phyloP scores from a whole-genome alignment of 2,888 invertebrate species.

The Coecobrya sp. region DNA sequence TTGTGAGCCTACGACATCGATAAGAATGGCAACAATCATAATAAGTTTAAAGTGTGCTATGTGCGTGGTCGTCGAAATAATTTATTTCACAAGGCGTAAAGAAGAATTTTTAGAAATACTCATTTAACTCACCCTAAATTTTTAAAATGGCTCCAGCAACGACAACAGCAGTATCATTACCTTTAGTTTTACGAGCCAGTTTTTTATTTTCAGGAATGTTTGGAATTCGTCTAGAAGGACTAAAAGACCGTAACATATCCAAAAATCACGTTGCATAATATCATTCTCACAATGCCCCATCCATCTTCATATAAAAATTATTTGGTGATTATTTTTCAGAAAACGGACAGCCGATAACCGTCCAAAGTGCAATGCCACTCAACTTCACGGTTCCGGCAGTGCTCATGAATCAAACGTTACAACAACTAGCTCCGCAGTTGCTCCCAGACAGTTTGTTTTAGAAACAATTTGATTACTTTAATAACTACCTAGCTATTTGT shows the following conservation, averaged over 20 bases:
- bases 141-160: slow-evolving; percentile 49
- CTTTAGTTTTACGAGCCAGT: slow-evolving; percentile 62
- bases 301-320: neutral
- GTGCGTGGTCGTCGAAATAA: slow-evolving; percentile 34
- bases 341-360: slow-evolving; percentile 24
- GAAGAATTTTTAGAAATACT: too few species aligned
- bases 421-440: neutral
- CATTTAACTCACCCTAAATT: too few species aligned
- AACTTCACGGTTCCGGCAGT: slow-evolving; percentile 57
- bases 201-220: slow-evolving; percentile 74
- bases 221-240: slow-evolving; percentile 63
- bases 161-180: slow-evolving; percentile 35
- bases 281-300: neutral
- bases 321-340: slow-evolving; percentile 3
- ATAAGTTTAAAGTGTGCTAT: neutral
- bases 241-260: slow-evolving; percentile 34
- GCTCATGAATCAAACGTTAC: slow-evolving; percentile 6
- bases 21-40: neutral
- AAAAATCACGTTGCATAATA: neutral
- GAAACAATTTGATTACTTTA: neutral
- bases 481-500: neutral
- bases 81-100: slow-evolving; percentile 6
- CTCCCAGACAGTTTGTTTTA: neutral
- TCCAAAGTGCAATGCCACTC: slow-evolving; percentile 56
- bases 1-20: neutral